Evolutionary conservation across 2,888 invertebrate genomes (phyloP), one percentile per base, ranked within the genome.

Genomic region (Drosophila bunnanda): DNA sequence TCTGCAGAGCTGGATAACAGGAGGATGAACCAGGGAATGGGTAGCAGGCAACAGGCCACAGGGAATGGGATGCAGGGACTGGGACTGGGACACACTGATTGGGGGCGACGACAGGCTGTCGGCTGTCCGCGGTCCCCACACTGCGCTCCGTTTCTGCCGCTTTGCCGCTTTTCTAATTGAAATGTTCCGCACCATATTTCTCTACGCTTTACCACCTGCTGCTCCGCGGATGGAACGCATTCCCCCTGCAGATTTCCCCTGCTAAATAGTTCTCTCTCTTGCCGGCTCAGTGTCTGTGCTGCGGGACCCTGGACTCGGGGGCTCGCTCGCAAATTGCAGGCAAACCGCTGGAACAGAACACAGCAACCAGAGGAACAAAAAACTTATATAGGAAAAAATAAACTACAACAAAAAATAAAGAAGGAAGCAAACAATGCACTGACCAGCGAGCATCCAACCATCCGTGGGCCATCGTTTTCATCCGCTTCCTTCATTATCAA

Each of bases 161-260:
- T 66, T 70, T 52, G 70, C 60, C 75, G 59, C 58, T 76, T 73
- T 83, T 82, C 82, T 84, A 85, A 87, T 85, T 85, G 87, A 85
- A 87, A 87, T 85, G 87, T 85, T 85, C 79, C 77, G 82, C 87
- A 78, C 87, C 76, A 82, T 87, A 87, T 84, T 83, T 86, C 80
- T 85, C 79, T 85, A 80, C 84, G 84, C 84, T 82, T 84, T 85
- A 80, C 87, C 84, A 87, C 87, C 84, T 85, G 87, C 84, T 86
- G 84, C 70, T 70, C 54, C 25, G 53, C 34, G 25, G 53, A 44
- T 53, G 60, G 62, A 30, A 36, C 34, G 32, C 4, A 22, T 20
- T 55, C 64, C 62, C 46, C 10, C 10, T 28, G 7, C 62, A 38
- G 62, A 32, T 41, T 50, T 30, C 55, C 36, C 55, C 58, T 56